Conservation (phyloP, 2,797 vertebrate species). For the Diglossa cyanea region DNA sequence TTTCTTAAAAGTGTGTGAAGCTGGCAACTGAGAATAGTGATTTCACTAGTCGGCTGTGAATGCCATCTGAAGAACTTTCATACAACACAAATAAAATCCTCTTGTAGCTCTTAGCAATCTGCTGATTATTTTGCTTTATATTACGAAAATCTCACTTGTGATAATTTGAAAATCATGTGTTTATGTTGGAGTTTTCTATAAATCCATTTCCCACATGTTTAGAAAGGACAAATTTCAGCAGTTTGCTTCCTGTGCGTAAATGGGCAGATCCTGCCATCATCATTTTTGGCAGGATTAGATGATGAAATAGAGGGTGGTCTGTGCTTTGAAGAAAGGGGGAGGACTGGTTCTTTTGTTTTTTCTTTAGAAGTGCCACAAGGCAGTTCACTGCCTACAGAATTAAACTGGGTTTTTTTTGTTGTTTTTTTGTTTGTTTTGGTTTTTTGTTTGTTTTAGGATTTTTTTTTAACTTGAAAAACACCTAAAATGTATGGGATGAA, state of each 20-base stretch:
- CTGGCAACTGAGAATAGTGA: neutral
- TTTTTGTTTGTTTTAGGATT: neutral
- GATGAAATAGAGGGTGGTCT: neutral
- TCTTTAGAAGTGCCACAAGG: neutral
- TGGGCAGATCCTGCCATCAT: neutral
- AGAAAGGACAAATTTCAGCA: neutral
- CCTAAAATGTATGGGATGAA: neutral
- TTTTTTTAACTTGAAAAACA: neutral
- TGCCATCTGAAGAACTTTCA: neutral
- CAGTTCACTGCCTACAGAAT: neutral
- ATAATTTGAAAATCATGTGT: neutral
- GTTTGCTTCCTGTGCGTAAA: neutral
- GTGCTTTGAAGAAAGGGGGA: neutral
- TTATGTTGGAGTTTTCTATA: neutral
- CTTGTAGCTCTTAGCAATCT: neutral
- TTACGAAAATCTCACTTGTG: neutral
- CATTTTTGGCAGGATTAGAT: neutral
- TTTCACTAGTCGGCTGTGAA: neutral
- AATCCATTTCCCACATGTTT: neutral
- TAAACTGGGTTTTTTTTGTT: fast-evolving
- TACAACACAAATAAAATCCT: neutral
- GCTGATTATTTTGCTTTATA: neutral
- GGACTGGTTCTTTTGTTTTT: neutral
- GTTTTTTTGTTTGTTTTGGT: neutral
- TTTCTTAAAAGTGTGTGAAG: neutral